Conservation (phyloP, 2,113 vertebrate genomes). For the Lynx canadensis region DNA sequence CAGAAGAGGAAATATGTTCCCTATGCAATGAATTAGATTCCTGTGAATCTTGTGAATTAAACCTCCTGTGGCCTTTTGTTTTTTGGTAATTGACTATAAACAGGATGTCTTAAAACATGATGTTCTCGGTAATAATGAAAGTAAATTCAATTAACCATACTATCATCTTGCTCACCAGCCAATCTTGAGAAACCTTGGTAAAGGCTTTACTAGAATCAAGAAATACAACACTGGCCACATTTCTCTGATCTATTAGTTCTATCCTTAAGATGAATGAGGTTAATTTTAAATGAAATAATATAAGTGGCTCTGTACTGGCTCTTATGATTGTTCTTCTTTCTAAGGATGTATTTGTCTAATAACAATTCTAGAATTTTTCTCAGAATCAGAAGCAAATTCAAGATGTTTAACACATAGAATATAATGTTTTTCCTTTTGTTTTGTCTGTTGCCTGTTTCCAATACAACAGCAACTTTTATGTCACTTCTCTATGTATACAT, state of each 20-base stretch:
- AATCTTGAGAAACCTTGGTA: background rate
- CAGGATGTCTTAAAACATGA: slow-evolving; percentile 1
- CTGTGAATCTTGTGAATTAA: background rate
- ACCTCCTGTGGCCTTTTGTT: background rate
- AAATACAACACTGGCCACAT: background rate
- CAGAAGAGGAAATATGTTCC: background rate
- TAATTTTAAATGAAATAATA: slow-evolving; percentile 49
- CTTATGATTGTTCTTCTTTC: background rate
- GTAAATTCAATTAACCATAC: slow-evolving; percentile 9
- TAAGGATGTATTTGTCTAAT: background rate
- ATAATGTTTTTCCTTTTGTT: background rate
- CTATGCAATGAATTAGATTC: background rate
- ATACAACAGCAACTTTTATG: background rate
- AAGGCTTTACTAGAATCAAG: slow-evolving; percentile 20
- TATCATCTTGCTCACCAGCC: background rate
- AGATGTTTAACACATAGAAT: background rate
- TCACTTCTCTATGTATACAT: background rate
- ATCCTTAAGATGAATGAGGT: slow-evolving; percentile 19
- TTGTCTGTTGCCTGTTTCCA: background rate
- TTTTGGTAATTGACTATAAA: slow-evolving; percentile 4
- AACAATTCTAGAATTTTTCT: slow-evolving; percentile 6
- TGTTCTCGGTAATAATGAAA: slow-evolving; percentile 31
- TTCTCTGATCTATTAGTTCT: slow-evolving; percentile 2
- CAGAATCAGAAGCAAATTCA: background rate
- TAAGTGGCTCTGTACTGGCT: background rate